Conservation (phyloP, 2,113 vertebrate species). For the Antechinus flavipes region DNA sequence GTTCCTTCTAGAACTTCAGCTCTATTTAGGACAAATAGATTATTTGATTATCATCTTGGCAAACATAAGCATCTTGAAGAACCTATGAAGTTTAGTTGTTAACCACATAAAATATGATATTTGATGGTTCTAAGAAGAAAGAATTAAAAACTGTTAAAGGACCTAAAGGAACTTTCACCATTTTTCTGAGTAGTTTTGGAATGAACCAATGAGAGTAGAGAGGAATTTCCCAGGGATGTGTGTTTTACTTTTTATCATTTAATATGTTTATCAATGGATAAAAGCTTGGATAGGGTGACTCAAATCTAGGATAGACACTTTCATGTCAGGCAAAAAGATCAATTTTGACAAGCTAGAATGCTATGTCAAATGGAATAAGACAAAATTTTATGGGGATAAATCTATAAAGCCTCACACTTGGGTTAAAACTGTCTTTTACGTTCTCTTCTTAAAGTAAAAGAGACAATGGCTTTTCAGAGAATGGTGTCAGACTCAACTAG, state of each 20-base stretch:
- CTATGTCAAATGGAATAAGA: background rate
- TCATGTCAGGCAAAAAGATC: background rate
- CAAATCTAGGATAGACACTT: background rate
- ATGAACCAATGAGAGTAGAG: background rate
- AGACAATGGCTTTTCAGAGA: background rate
- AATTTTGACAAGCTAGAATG: background rate
- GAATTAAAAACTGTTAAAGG: background rate
- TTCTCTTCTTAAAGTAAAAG: background rate
- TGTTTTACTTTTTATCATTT: background rate
- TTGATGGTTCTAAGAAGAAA: background rate
- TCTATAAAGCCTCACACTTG: background rate
- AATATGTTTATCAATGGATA: background rate
- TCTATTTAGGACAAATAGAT: too few species aligned
- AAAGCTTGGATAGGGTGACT: background rate
- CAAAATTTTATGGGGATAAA: background rate
- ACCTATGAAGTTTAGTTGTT: background rate
- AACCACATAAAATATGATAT: background rate
- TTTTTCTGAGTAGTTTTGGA: background rate
- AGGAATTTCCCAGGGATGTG: background rate
- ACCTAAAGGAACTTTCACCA: background rate
- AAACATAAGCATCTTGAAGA: background rate
- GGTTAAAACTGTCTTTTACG: background rate
- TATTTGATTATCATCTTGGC: too few species aligned
- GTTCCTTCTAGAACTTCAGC: background rate
- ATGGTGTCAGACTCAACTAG: background rate